Evolutionary conservation across 2,888 invertebrate species (phyloP).

Genomic region (Scaptomyza reducta): DNA sequence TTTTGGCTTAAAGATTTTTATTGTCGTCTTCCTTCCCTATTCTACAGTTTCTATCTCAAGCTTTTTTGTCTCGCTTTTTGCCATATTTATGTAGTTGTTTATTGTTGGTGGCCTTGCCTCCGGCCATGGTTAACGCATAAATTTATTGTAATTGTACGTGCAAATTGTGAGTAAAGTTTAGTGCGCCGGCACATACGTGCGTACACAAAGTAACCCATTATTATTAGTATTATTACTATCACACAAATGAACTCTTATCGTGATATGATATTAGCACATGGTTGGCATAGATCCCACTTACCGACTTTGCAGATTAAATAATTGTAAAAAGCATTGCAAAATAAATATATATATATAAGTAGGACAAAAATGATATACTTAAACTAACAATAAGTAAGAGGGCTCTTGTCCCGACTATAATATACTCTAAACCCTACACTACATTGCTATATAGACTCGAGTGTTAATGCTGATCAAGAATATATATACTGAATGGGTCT

Average conservation of each 20-base stretch:
- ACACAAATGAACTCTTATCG: constrained; percentile 4
- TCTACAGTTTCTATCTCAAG: constrained; percentile 3
- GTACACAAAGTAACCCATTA: constrained; percentile 34
- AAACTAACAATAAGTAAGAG: too few species aligned
- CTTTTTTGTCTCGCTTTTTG: neutral
- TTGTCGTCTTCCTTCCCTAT: constrained; percentile 17
- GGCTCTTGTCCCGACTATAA: too few species aligned
- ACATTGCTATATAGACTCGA: too few species aligned
- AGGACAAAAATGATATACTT: too few species aligned
- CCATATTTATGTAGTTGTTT: constrained; percentile 74
- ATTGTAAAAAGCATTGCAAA: too few species aligned
- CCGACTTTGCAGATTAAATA: neutral
- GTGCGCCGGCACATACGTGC: constrained; percentile 27
- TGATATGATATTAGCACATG: neutral
- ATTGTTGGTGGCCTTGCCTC: constrained; percentile 32
- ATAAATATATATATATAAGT: too few species aligned
- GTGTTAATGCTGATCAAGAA: too few species aligned
- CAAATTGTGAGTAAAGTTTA: constrained; percentile 63
- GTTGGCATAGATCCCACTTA: neutral
- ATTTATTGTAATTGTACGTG: constrained; percentile 75
- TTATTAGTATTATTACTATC: constrained; percentile 27
- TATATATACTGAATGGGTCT: too few species aligned
- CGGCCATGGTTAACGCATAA: constrained; percentile 52
- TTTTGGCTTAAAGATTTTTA: constrained; percentile 58
- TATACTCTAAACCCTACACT: too few species aligned